Base-by-base conservation (phyloP, 2,888 invertebrate species). In the Brachylomia viminalis region DNA sequence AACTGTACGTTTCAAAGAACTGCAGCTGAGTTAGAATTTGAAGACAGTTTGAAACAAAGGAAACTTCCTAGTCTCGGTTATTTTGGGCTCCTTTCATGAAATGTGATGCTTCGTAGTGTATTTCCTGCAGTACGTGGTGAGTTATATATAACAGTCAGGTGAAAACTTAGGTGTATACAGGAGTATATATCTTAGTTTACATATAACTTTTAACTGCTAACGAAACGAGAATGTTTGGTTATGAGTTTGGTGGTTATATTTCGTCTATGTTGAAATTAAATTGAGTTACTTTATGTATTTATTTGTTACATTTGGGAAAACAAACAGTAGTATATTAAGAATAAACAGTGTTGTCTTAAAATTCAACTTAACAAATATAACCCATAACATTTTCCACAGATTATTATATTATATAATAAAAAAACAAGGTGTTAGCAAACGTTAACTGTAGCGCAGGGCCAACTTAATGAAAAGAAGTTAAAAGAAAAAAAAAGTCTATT, bases 11-110 rank as follows among this genome's bases (percentile, higher is more conserved):
- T 72, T 42, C 64, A 45, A 66, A 74, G 70, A 59, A 72, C 38
- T 79, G 69, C 65, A 56, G 58, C 61, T 13, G 42, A 73, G 47
- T 79, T 76, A 56, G 59, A 61, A 58, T 72, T 49, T 56, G 38
- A 47, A 65, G 69, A 68, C 20, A 59, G 52, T 68, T 59, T 23
- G 38, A n/a, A 23, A 69, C 77, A 77, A 56, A 47, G 47, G 27
- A 20, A 80, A 77, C 27, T 72, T 68, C 1, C 3, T 13, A 23
- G 47, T 42, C 13, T 52, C 15, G 5, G 45, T 59, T 59, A 65
- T 65, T 80, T 80, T 65, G n/a, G 54, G n/a, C 5, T 33, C 49
- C n/a, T 45, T 79, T 75, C 58, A 17, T 47, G 54, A 38, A 38
- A 54, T 49, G 23, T 75, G 20, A n/a, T 58, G 17, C 33, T 54